phyloP scores from a whole-genome alignment of 1,140 invertebrate genomes.

The Papilio helenus region DNA sequence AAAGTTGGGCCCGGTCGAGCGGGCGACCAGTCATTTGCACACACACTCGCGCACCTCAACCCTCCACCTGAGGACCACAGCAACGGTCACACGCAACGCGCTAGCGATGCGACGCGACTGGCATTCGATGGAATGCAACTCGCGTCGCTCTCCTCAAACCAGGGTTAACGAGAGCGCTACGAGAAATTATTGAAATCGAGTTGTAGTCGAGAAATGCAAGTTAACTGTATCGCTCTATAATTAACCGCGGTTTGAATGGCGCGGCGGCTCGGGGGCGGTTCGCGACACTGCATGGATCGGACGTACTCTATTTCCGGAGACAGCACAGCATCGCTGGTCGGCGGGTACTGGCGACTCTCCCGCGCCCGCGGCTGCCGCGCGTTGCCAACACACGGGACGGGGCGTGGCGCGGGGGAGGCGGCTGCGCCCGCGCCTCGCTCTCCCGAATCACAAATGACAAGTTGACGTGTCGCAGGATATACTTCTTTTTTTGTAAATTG shows the following conservation, averaged over 20 bases:
- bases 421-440: conserved; percentile 42
- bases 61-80: conserved; percentile 66
- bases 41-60: conserved; percentile 77
- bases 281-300: conserved; percentile 60
- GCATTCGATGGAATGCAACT: conserved; percentile 67
- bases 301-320: conserved; percentile 83
- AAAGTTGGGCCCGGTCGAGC: conserved; percentile 65
- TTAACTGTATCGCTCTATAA: conserved; percentile 45
- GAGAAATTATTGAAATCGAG: conserved; percentile 43
- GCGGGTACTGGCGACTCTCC: conserved; percentile 76
- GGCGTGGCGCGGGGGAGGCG: conserved; percentile 47
- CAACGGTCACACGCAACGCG: conserved; percentile 72
- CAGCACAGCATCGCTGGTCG: conserved; percentile 84
- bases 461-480: neutral
- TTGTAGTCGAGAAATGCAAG: conserved; percentile 11
- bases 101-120: conserved; percentile 57
- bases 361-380: conserved; percentile 57
- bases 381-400: conserved; percentile 62
- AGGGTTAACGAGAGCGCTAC: conserved; percentile 47
- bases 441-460: conserved; percentile 7
- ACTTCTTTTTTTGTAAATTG: neutral
- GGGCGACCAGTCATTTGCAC: conserved; percentile 80
- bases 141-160: conserved; percentile 57
- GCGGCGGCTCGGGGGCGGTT: conserved; percentile 53
- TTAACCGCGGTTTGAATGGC: conserved; percentile 69